A percentile compares a stretch with the other conserved stretches of the same genome.
These are phyloP conservation scores for Hassar affinis DNA, from an alignment of 2,113 vertebrate species.

Conservation along the genomic window DNA sequence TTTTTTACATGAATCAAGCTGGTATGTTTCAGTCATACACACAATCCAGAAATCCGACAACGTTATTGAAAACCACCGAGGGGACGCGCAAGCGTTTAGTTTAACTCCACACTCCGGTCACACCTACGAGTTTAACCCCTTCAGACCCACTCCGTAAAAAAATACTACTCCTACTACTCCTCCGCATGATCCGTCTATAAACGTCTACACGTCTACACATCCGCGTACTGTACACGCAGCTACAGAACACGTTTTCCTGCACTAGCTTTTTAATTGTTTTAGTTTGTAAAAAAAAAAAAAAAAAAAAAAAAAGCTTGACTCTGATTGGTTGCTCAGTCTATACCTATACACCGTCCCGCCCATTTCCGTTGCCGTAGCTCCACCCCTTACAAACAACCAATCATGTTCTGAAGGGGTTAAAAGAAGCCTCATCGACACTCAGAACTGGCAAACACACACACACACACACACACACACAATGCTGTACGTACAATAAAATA, in stretches of 20 bases:
- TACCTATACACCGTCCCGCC: background rate
- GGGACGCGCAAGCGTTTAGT: background rate
- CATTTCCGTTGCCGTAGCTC: no score
- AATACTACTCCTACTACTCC: no score
- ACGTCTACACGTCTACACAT: no score
- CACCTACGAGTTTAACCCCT: background rate
- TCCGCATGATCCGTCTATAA: no score
- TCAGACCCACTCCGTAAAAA: background rate
- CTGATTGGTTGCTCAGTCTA: background rate
- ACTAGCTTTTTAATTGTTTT: no score
- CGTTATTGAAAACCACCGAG: slow-evolving; percentile 14
- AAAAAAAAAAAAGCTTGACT: background rate
- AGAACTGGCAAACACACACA: background rate
- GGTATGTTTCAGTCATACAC: background rate
- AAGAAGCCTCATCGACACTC: background rate
- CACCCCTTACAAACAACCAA: background rate
- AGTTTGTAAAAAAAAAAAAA: background rate
- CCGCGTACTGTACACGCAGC: no score
- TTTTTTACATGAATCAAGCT: background rate
- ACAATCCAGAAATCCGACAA: background rate
- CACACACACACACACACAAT: background rate
- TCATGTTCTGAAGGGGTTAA: slow-evolving; percentile 19
- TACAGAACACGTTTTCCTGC: no score
- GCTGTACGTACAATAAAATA: slow-evolving; percentile 42
- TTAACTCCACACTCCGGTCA: background rate